Conservation (phyloP, 1,140 invertebrate genomes). For the Muscidifurax raptorellus region DNA sequence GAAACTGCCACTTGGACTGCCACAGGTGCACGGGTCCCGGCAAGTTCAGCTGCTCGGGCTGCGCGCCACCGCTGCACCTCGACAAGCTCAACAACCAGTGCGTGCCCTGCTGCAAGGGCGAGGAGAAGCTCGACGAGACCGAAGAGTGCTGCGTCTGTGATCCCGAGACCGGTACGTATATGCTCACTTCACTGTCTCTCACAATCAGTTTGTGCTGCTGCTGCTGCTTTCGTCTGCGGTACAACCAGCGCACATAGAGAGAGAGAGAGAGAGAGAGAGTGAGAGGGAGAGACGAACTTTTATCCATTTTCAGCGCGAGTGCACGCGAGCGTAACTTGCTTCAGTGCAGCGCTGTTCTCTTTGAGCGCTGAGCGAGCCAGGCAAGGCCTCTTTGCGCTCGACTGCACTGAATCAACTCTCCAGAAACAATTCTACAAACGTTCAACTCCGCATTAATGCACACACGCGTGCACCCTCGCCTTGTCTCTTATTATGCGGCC, state of each 20-base stretch:
- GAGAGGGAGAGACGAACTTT: too few species aligned
- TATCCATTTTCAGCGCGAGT: not conserved
- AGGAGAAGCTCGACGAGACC: constrained; percentile 71
- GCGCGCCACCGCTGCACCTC: constrained; percentile 79
- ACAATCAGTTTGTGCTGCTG: too few species aligned
- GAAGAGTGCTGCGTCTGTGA: constrained; percentile 81
- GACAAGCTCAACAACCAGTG: constrained; percentile 85
- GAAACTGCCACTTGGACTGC: constrained; percentile 82
- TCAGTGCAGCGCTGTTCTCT: not conserved
- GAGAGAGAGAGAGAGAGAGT: too few species aligned
- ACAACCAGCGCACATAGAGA: not conserved
- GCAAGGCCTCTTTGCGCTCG: not conserved
- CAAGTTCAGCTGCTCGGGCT: constrained; percentile 82
- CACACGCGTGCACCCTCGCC: too few species aligned
- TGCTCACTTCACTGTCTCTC: too few species aligned
- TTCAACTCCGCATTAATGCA: not conserved
- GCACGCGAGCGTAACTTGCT: not conserved
- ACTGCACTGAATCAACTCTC: not conserved
- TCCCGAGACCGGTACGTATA: constrained; percentile 80
- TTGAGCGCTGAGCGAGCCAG: not conserved
- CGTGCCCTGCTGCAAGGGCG: constrained; percentile 80
- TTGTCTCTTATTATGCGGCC: too few species aligned
- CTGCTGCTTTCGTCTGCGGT: too few species aligned
- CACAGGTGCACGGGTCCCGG: constrained; percentile 82
- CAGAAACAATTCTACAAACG: not conserved